A percentile compares a stretch with the other conserved stretches of the same genome.
Evolutionary conservation across 2,888 invertebrate species (phyloP).

Genomic region (Drosophila algonquin): DNA sequence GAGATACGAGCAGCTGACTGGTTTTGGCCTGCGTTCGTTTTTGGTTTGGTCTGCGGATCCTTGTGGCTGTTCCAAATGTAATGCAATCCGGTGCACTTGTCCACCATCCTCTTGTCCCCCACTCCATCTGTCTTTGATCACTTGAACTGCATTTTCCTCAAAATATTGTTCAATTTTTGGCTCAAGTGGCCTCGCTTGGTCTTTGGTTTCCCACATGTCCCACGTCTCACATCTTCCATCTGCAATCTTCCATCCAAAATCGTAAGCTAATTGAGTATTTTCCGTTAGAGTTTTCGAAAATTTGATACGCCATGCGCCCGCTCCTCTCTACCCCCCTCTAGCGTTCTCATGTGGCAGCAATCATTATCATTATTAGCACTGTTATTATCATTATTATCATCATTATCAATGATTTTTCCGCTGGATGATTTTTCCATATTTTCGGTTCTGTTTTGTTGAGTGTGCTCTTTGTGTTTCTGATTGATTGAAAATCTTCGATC

Average conservation of each 20-base stretch:
- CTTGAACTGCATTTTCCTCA: conserved; percentile 33
- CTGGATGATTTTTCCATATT: not conserved
- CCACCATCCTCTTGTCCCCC: not conserved
- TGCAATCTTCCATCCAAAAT: not conserved
- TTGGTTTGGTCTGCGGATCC: not conserved
- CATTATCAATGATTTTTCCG: not conserved
- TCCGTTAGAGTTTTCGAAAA: not conserved
- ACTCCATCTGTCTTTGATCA: not conserved
- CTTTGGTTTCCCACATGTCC: conserved; percentile 22
- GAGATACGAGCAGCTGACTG: conserved; percentile 31
- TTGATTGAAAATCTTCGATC: conserved; percentile 18
- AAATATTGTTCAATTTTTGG: not conserved
- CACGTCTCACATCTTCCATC: not conserved
- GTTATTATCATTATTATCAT: conserved; percentile 2
- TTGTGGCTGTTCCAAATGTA: conserved; percentile 12
- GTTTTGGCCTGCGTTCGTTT: conserved; percentile 5
- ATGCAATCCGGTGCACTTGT: conserved; percentile 29
- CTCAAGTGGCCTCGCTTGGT: conserved; percentile 18
- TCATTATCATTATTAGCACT: conserved; percentile 18
- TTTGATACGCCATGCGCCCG: conserved; percentile 12
- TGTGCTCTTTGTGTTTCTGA: conserved; percentile 10
- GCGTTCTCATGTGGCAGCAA: conserved; percentile 23
- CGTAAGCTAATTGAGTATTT: not conserved
- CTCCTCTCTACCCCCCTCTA: not conserved
- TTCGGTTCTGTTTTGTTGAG: not conserved